Base-by-base conservation (phyloP, 2,888 invertebrate species). In the Xestoiulus laeticollis region DNA sequence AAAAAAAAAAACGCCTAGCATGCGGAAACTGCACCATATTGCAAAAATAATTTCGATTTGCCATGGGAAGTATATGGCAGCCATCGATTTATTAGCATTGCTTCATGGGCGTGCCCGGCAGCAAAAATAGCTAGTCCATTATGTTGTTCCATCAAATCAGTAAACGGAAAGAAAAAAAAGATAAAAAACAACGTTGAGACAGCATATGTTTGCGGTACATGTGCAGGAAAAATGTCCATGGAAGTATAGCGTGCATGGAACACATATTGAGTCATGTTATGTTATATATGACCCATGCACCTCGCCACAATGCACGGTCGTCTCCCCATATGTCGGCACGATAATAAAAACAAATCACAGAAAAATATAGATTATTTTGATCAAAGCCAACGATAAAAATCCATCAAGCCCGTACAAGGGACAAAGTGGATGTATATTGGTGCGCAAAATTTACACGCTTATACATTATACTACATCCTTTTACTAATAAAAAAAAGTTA, bases 121-220 rank as follows among this genome's bases (percentile, higher is more conserved):
- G 68, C 68, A 68, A 68, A 68, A 68, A 68, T 68, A 68, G 68
- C 68, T 68, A 68, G 68, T 68, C 68, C 68, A 68, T 68, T 68
- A 68, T 68, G 68, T 68, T 68, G 68, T 26, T 68, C 68, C 68
- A 68, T 68, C 68, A 68, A 68, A 68, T 68, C 68, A 68, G 68
- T 68, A 8, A 2, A 26, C 68, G 68, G 59, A 68, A 59, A 68
- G 10, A 22, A 68, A 22, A 68, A 68, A 26, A 68, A 10, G 26
- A 68, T 26, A 68, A 68, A 68, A 22, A 68, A 68, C 68, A 68
- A 68, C 26, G 68, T n/a, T 68, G 68, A 68, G 68, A 68, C 68
- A 26, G 68, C 68, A 68, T 68, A 68, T 68, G 68, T 68, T 68
- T 68, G 68, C 68, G 8, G 68, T 68, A 68, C 26, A 68, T 68